Evolutionary conservation across 2,888 invertebrate genomes (phyloP).

Genomic region (Aspidiotus rigidus): DNA sequence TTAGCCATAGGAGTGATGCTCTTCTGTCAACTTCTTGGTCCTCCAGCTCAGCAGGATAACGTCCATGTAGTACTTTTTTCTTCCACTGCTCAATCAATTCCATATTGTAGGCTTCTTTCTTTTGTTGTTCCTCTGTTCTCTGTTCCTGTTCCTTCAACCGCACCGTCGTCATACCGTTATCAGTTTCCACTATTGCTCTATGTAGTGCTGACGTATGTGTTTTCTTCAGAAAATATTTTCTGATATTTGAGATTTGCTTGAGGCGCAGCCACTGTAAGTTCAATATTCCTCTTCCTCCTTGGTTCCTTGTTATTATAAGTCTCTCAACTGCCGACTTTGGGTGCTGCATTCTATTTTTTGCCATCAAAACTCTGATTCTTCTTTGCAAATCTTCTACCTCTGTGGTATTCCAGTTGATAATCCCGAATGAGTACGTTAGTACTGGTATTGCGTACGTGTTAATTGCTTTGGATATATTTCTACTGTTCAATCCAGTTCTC

Average conservation of each 20-base stretch:
- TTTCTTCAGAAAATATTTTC: neutral
- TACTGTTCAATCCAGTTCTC: conserved; percentile 15
- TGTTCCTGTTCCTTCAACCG: neutral
- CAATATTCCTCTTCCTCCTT: neutral
- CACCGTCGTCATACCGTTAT: neutral
- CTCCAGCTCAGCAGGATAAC: neutral
- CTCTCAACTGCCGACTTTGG: neutral
- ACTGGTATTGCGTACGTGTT: conserved; percentile 35
- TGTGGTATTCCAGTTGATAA: conserved; percentile 35
- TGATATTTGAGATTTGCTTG: neutral
- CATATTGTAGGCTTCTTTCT: neutral
- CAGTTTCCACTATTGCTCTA: neutral
- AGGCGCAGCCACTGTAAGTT: neutral
- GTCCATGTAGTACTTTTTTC: neutral
- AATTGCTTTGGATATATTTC: conserved; percentile 28
- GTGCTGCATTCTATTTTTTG: neutral
- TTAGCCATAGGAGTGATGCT: neutral
- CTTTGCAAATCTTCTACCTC: conserved; percentile 28
- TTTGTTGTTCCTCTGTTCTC: conserved; percentile 1
- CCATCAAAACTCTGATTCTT: conserved; percentile 11
- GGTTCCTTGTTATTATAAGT: neutral
- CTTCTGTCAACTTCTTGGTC: neutral
- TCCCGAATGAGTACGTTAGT: conserved; percentile 35
- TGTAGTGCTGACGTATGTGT: neutral
- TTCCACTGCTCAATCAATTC: neutral